Percentiles rank a stretch among this genome's conserved stretches.
Evolutionary conservation across 2,113 vertebrate species (phyloP).

Genomic region (Pteropus alecto): DNA sequence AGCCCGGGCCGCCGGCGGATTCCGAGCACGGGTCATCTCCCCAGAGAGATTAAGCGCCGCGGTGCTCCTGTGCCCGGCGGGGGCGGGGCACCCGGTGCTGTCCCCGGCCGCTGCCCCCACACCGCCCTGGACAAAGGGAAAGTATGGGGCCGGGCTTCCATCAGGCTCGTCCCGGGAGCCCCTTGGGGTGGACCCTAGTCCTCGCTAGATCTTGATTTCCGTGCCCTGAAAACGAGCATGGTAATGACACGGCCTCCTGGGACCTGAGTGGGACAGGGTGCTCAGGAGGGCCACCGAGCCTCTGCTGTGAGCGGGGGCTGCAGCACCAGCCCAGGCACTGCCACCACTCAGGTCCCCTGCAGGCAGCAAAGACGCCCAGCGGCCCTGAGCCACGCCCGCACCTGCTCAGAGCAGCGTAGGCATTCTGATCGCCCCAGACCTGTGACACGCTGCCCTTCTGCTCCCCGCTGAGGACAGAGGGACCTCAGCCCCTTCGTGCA

Average conservation of each 20-base stretch:
- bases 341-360: rapidly evolving
- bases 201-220: background rate
- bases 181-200: background rate
- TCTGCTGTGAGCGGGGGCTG: background rate
- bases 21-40: constrained; percentile 54
- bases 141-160: rapidly evolving
- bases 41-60: background rate
- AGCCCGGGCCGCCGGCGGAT: constrained; percentile 9
- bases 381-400: background rate
- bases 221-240: rapidly evolving
- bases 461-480: rapidly evolving
- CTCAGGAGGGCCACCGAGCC: rapidly evolving
- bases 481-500: rapidly evolving
- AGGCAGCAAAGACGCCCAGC: background rate
- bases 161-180: rapidly evolving
- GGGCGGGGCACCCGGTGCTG: background rate
- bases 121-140: background rate
- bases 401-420: background rate
- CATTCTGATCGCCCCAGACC: rapidly evolving
- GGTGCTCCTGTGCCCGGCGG: background rate
- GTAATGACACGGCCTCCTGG: rapidly evolving
- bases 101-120: background rate
- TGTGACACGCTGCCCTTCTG: too few species aligned
- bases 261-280: too few species aligned
- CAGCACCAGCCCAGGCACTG: rapidly evolving